Percentiles rank a stretch among this genome's conserved stretches.
phyloP scores from a whole-genome alignment of 2,113 vertebrate species.

The Sisor rabdophorus region DNA sequence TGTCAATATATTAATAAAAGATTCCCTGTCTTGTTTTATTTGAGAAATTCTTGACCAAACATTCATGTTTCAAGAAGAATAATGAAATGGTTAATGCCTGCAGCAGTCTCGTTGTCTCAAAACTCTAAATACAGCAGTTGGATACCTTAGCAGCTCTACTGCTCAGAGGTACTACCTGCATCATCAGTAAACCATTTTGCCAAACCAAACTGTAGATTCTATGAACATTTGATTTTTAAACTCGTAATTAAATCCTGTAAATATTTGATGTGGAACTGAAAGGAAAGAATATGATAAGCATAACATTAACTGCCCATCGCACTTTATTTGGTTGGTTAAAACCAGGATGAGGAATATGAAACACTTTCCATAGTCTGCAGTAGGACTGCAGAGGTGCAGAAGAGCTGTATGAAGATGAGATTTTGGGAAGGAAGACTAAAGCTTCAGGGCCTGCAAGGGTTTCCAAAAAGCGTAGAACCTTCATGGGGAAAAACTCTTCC shows the following conservation, averaged over 20 bases:
- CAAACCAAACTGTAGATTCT: background rate
- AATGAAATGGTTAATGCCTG: background rate
- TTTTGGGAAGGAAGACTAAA: conserved; percentile 1
- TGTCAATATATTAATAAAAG: too few relatives aligned
- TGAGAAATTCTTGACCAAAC: background rate
- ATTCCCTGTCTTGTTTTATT: background rate
- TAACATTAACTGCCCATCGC: background rate
- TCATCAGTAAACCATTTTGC: background rate
- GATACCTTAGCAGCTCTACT: background rate
- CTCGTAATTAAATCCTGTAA: background rate
- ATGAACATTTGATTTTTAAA: background rate
- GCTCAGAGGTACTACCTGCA: background rate
- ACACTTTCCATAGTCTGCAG: background rate
- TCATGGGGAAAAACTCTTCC: conserved; percentile 10
- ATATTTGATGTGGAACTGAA: background rate
- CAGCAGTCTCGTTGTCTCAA: background rate
- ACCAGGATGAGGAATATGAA: background rate
- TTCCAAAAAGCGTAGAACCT: background rate
- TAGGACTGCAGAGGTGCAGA: conserved; percentile 4
- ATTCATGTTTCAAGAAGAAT: background rate
- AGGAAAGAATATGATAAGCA: conserved; percentile 7
- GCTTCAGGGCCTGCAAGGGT: conserved; percentile 12
- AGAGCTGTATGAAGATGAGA: background rate
- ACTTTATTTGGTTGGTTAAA: background rate
- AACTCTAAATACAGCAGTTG: background rate